Percentiles rank a stretch among this genome's conserved stretches.
phyloP scores from a whole-genome alignment of 2,888 invertebrate genomes.

The Conops quadrifasciatus region DNA sequence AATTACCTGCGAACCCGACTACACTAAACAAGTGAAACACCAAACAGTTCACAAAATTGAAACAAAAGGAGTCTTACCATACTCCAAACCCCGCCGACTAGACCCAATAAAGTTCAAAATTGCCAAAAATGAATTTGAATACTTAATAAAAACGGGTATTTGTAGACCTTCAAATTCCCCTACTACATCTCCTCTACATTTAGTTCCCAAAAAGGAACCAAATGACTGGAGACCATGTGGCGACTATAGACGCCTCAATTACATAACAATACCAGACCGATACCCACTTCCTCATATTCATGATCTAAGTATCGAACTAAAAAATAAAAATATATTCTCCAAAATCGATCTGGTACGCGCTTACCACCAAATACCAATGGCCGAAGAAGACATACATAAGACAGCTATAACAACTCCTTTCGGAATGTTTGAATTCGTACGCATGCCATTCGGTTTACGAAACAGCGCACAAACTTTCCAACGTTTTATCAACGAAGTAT shows the following conservation, averaged over 20 bases:
- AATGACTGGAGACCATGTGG: constrained; percentile 22
- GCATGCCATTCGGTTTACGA: constrained; percentile 10
- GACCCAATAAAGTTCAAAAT: constrained; percentile 1
- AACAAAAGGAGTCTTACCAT: constrained; percentile 22
- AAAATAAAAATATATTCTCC: neutral
- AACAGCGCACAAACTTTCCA: constrained; percentile 13
- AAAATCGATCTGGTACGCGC: too few relatives aligned
- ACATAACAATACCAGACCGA: neutral
- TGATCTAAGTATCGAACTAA: constrained; percentile 5
- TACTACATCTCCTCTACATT: constrained; percentile 19
- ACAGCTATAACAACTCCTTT: constrained; percentile 11
- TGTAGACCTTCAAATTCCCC: constrained; percentile 14
- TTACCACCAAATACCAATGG: neutral
- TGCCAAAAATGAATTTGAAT: constrained; percentile 21
- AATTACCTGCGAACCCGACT: constrained; percentile 11
- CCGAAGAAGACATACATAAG: constrained; percentile 1
- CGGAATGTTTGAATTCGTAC: constrained; percentile 9
- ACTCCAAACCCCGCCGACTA: constrained; percentile 12
- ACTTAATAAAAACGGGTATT: constrained; percentile 8
- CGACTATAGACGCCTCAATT: constrained; percentile 19
- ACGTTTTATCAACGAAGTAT: constrained; percentile 19
- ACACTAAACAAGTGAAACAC: constrained; percentile 24
- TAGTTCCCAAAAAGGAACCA: constrained; percentile 25
- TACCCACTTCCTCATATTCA: constrained; percentile 26
- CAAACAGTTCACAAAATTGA: constrained; percentile 25